Evolutionary conservation across 2,797 vertebrate species (phyloP), one percentile per base, ranked within the genome.

Genomic region (Enteromius mattozi): DNA sequence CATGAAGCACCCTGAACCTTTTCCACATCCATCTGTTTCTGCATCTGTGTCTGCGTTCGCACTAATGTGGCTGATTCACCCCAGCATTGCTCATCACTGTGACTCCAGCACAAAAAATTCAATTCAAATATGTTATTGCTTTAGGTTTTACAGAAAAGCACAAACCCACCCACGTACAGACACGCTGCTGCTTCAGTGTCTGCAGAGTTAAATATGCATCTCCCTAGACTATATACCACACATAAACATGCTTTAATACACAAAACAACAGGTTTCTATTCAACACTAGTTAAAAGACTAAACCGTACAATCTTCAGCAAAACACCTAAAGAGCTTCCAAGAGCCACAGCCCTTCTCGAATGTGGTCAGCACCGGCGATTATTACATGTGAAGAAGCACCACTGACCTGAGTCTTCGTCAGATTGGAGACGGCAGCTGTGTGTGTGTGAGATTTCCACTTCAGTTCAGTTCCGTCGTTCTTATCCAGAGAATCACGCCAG

Each of bases 371-470:
- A 49, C 42, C 24, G 4, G n/a, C 16, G 61, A 24, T 47, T 12
- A 24, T 17, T 51, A 47, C 21, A 40, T 27, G 21, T 35, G 17
- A 37, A n/a, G 17, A 66, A 75, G 27, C 30, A 70, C 4, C 68
- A 85, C 88, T 85, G 61, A 88, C 87, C 88, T 88, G 78, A 59
- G 49, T 86, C 49, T 49, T 82, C 6, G 12, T 78, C 16, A 6
- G 33, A 81, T 86, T 69, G 1, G 21, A 54, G 37, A 66, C 2
- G 10, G 75, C 88, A 82, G 84, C 61, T 37, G 69, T 0, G 24
- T 1, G 59, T 42, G 63, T 51, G 35, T 4, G 24, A 69, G 59
- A 65, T 75, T 56, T 75, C 45, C 49, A 47, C 40, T 37, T 56
- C 74, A 78, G 21, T 30, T 68, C 72, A 3, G 35, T 33, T 24